phyloP scores from a whole-genome alignment of 2,888 invertebrate species.

The Adelognathus sp. region DNA sequence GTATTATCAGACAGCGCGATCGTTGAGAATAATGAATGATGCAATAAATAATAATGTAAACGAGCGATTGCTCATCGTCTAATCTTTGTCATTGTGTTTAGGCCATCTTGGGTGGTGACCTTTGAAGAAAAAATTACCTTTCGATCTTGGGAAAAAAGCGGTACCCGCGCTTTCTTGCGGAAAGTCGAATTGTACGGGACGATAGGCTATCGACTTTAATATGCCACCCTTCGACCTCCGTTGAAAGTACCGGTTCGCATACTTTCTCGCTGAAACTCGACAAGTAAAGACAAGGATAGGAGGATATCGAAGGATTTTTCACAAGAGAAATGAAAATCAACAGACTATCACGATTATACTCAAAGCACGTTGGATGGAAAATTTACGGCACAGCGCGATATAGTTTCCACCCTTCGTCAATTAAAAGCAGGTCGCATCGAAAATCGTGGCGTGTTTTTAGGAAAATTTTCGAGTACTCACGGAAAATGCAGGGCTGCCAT shows the following conservation, averaged over 20 bases:
- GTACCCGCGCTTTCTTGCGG: constrained; percentile 79
- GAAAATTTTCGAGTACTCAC: constrained; percentile 73
- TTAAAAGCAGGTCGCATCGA: not conserved
- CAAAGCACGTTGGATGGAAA: not conserved
- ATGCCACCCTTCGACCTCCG: constrained; percentile 79
- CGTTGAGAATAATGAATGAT: too few species aligned
- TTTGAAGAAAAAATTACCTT: constrained; percentile 73
- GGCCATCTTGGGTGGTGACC: constrained; percentile 20
- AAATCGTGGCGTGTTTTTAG: constrained; percentile 2
- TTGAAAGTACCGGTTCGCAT: constrained; percentile 79
- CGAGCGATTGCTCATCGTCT: not conserved
- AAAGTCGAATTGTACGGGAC: constrained; percentile 79
- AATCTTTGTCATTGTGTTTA: not conserved
- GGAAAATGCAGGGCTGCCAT: constrained; percentile 79
- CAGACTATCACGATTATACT: constrained; percentile 23
- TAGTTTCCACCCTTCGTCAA: not conserved
- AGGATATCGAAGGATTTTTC: constrained; percentile 44
- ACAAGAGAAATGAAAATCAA: not conserved
- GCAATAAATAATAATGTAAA: too few species aligned
- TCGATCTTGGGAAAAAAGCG: constrained; percentile 79
- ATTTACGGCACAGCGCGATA: not conserved
- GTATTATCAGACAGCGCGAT: too few species aligned
- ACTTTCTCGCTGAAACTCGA: constrained; percentile 78
- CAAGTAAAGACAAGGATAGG: constrained; percentile 62
- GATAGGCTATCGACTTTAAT: constrained; percentile 79